phyloP scores from a whole-genome alignment of 2,113 vertebrate species.

The Butastur rufipennis region DNA sequence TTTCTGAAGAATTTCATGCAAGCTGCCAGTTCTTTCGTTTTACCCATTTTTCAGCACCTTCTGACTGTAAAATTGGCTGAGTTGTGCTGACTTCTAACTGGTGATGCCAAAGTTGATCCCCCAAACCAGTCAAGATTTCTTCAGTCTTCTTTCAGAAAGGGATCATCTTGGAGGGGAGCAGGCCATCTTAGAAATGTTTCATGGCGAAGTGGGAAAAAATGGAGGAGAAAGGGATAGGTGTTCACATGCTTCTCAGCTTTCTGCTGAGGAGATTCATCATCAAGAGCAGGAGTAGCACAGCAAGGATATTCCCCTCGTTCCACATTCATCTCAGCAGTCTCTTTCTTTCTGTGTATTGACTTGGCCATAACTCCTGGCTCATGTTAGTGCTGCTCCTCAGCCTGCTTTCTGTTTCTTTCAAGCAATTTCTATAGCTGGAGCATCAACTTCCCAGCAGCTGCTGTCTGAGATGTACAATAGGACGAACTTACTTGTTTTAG shows the following conservation, averaged over 20 bases:
- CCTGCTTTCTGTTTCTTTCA: not conserved
- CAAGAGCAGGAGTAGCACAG: not conserved
- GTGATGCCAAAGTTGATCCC: not conserved
- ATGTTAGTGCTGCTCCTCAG: not conserved
- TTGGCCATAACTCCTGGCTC: not conserved
- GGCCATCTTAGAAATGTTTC: not conserved
- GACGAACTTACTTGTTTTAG: not conserved
- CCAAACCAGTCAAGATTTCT: not conserved
- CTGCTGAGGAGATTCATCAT: not conserved
- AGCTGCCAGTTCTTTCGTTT: constrained; percentile 18
- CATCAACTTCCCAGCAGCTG: not conserved
- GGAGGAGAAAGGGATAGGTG: not conserved
- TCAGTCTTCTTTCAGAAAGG: not conserved
- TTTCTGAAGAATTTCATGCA: constrained; percentile 8
- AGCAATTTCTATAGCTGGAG: not conserved
- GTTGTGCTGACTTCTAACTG: not conserved
- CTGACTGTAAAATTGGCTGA: not conserved
- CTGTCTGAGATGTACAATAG: not conserved
- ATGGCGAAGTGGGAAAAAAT: not conserved
- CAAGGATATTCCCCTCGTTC: not conserved
- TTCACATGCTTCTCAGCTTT: not conserved
- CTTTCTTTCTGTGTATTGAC: not conserved
- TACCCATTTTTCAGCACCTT: not conserved
- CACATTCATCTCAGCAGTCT: not conserved
- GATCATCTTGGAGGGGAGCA: not conserved